Conservation (phyloP, 1,140 invertebrate genomes). For the Drosophila seguyi region DNA sequence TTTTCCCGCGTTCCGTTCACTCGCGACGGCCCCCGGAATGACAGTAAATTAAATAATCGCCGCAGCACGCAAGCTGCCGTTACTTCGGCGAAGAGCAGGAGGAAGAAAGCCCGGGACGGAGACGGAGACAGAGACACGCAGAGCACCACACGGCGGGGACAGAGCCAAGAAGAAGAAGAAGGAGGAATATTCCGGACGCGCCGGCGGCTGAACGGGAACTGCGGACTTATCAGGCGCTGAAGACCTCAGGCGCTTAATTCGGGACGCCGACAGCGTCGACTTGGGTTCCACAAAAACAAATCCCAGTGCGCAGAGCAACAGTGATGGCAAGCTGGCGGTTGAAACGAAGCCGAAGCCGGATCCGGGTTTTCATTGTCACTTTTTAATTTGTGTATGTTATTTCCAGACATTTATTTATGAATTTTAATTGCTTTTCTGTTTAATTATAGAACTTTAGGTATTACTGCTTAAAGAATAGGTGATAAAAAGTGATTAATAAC, state of each 20-base stretch:
- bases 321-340: conserved; percentile 29
- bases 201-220: conserved; percentile 47
- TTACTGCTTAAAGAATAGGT: neutral
- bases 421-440: neutral
- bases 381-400: too few species aligned
- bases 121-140: conserved; percentile 19
- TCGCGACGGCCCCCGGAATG: conserved; percentile 22
- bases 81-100: conserved; percentile 42
- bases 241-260: conserved; percentile 69
- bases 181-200: conserved; percentile 36
- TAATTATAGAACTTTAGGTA: neutral
- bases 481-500: neutral
- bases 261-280: conserved; percentile 49
- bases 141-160: neutral
- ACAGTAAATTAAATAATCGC: conserved; percentile 77
- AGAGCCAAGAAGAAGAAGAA: neutral
- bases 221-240: conserved; percentile 70
- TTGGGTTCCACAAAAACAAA: conserved; percentile 58
- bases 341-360: neutral
- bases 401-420: neutral
- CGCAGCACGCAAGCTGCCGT: conserved; percentile 73
- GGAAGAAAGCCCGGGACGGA: conserved; percentile 54
- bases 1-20: conserved; percentile 25
- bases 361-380: neutral
- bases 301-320: conserved; percentile 59